Evolutionary conservation across 2,113 vertebrate species (phyloP).

Genomic region (Balaeniceps rex): DNA sequence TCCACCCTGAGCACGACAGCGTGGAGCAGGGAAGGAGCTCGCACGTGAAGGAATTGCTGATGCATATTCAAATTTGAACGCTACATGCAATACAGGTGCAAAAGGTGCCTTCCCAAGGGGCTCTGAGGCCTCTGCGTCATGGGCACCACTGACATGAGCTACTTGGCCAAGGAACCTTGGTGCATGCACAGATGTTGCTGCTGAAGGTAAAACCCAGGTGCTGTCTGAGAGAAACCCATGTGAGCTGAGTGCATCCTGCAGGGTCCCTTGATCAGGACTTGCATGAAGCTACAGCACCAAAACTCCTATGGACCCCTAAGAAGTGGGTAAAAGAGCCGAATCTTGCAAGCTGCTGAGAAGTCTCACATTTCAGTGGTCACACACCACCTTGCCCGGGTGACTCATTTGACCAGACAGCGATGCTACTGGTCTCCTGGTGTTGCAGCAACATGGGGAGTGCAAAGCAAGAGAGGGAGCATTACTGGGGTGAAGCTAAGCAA

Average conservation of each 20-base stretch:
- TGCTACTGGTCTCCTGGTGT: neutral
- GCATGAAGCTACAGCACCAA: neutral
- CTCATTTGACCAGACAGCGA: neutral
- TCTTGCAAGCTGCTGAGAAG: neutral
- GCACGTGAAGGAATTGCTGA: neutral
- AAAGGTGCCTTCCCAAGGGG: neutral
- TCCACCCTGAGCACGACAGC: neutral
- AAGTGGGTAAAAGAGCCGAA: neutral
- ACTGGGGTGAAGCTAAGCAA: neutral
- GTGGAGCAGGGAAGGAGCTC: neutral
- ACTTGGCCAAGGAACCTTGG: neutral
- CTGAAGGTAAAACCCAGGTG: neutral
- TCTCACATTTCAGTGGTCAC: neutral
- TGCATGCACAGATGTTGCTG: neutral
- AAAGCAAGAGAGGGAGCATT: neutral
- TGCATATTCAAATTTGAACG: neutral
- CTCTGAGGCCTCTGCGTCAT: neutral
- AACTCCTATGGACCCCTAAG: neutral
- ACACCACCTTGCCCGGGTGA: neutral
- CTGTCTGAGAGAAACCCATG: neutral
- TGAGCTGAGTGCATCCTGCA: neutral
- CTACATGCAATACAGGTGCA: fast-evolving
- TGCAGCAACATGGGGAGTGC: neutral
- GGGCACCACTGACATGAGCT: neutral
- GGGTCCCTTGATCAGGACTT: fast-evolving